Evolutionary conservation across 1,140 invertebrate genomes (phyloP), one percentile per base, ranked within the genome.

Genomic region (Bathynomus jamesi): DNA sequence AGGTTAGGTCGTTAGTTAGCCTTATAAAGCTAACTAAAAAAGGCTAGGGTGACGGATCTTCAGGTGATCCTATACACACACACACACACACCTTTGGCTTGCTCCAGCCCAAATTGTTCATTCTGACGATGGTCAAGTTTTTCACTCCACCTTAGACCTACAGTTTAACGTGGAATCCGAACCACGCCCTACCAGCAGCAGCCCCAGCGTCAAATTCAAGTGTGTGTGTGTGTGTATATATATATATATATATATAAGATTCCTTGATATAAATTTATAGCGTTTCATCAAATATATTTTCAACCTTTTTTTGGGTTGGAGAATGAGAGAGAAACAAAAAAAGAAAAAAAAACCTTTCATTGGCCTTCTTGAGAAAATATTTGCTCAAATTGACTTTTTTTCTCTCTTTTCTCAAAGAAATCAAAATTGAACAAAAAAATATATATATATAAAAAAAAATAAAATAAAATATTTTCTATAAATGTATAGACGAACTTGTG

Each of bases 351-450:
- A 17, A 11, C 21, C 21, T 53, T 53, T 53, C 40, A 53, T 53
- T 53, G 40, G 40, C 11, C 40, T 53, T 53, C 40, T 53, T 53
- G 40, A 53, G 40, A 53, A 53, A 53, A 53, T 53, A 53, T 53
- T 53, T 53, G 40, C 40, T 53, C 40, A 53, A 53, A 53, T 53
- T 53, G 40, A 53, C 21, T 53, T 53, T 53, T 53, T 53, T 53
- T 53, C 21, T 53, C 11, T 53, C n/a, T 53, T 53, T 53, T 53
- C 13, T 53, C 13, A 53, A 53, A 21, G 21, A 53, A 53, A 53
- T 53, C 40, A 53, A 53, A 53, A 53, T 53, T 53, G 40, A 53
- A 53, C 11, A 53, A 53, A 53, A 53, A n/a, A n/a, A n/a, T n/a
- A n/a, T n/a, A n/a, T n/a, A n/a, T n/a, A n/a, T n/a, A 21, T 53